Conservation (phyloP, 53 echinoderm and acorn worm species). For the Patiria pectinifera region DNA sequence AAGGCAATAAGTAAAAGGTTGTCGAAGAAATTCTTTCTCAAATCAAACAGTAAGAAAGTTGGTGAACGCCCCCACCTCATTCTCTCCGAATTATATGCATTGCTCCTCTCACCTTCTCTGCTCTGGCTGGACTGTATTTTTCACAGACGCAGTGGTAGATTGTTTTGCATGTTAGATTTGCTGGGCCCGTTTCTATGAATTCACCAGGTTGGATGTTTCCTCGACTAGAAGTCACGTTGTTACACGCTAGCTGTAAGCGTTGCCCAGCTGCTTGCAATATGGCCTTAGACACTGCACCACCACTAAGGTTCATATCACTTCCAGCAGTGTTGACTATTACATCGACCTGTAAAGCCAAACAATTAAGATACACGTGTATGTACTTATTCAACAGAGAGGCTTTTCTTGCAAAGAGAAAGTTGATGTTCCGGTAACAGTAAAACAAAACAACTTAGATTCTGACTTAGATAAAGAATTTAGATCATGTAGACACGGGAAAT, state of each 20-base stretch:
- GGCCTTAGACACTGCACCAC: constrained; percentile 21
- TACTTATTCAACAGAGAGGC: not conserved
- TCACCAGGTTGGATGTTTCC: not conserved
- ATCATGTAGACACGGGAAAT: too few relatives aligned
- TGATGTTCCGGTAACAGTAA: too few relatives aligned
- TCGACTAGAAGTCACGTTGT: not conserved
- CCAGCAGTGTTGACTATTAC: constrained; percentile 55
- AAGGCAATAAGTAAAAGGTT: too few relatives aligned
- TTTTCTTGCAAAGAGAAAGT: not conserved
- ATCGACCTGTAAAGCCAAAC: constrained; percentile 40
- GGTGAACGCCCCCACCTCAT: not conserved
- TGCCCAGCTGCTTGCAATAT: constrained; percentile 34
- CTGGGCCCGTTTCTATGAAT: constrained; percentile 58
- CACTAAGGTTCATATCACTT: constrained; percentile 30
- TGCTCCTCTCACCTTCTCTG: constrained; percentile 13
- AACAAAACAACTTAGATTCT: too few relatives aligned
- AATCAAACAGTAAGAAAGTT: too few relatives aligned
- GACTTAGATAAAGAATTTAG: too few relatives aligned
- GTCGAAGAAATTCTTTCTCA: too few relatives aligned
- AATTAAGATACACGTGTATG: not conserved
- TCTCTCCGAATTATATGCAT: not conserved
- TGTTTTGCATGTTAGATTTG: constrained; percentile 31
- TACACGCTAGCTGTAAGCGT: constrained; percentile 37
- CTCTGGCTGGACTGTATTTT: not conserved
- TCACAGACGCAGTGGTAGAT: constrained; percentile 56